phyloP scores from a whole-genome alignment of 2,888 invertebrate genomes.

The Mactromeris polynyma region DNA sequence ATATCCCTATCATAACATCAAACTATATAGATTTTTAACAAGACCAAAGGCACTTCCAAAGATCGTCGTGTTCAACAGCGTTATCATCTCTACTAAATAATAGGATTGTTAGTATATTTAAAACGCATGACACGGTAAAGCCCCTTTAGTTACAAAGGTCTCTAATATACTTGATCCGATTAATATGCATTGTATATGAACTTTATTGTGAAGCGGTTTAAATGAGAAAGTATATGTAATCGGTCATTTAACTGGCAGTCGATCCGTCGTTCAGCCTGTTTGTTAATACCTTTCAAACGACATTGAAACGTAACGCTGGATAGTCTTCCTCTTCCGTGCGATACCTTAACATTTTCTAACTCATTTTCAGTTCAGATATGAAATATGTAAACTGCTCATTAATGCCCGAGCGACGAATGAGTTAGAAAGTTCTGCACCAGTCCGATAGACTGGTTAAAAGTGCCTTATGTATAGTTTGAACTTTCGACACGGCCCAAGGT shows the following conservation, averaged over 20 bases:
- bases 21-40: background rate
- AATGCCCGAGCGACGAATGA: too few relatives aligned
- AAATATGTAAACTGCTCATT: too few relatives aligned
- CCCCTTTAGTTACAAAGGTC: background rate
- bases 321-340: too few relatives aligned
- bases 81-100: background rate
- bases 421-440: background rate
- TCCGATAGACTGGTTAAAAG: background rate
- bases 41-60: background rate
- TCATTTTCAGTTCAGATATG: too few relatives aligned
- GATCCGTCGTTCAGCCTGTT: background rate
- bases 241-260: background rate
- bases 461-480: constrained; percentile 2
- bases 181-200: background rate
- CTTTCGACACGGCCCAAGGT: background rate
- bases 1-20: background rate
- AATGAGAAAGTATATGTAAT: background rate
- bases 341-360: too few relatives aligned
- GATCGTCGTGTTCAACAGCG: background rate
- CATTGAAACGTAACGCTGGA: too few relatives aligned
- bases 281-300: background rate
- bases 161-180: background rate
- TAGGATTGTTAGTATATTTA: background rate
- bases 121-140: background rate
- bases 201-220: background rate